These are phyloP conservation scores for Eupithecia inturbata DNA, from an alignment of 2,888 invertebrate species.

Conservation along the genomic window DNA sequence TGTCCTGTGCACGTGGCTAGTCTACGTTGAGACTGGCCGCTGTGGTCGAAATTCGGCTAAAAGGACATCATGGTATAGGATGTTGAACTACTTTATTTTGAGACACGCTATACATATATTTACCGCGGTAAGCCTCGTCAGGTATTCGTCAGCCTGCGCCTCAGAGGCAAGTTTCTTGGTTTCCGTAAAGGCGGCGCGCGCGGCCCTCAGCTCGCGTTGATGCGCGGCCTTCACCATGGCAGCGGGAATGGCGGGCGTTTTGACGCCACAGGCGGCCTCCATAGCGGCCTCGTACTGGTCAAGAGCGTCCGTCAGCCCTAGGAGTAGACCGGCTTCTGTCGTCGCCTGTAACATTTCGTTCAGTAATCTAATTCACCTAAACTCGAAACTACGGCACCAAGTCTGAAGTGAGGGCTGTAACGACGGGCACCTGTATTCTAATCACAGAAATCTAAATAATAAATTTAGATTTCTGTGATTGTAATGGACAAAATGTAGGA, in stretches of 20 bases:
- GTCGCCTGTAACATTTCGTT: slow-evolving; percentile 2
- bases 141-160: slow-evolving; percentile 25
- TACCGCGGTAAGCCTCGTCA: slow-evolving; percentile 4
- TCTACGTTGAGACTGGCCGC: not conserved
- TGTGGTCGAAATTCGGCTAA: not conserved
- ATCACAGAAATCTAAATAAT: too few relatives aligned
- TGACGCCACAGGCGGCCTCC: slow-evolving; percentile 20
- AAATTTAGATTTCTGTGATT: too few relatives aligned
- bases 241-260: slow-evolving; percentile 29
- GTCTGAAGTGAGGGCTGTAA: too few relatives aligned
- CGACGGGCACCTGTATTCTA: too few relatives aligned
- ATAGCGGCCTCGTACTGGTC: slow-evolving; percentile 29
- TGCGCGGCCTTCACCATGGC: slow-evolving; percentile 35
- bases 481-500: too few relatives aligned
- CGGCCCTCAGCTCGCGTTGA: slow-evolving; percentile 27
- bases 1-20: too few relatives aligned
- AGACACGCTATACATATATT: too few relatives aligned
- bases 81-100: too few relatives aligned
- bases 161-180: slow-evolving; percentile 16
- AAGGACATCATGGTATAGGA: not conserved
- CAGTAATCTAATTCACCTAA: too few relatives aligned
- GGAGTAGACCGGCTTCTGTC: not conserved
- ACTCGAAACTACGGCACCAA: too few relatives aligned
- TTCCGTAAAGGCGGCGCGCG: slow-evolving; percentile 19
- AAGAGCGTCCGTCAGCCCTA: not conserved